Evolutionary conservation across 2,888 invertebrate genomes (phyloP).

Genomic region (Ectobius pallidus): DNA sequence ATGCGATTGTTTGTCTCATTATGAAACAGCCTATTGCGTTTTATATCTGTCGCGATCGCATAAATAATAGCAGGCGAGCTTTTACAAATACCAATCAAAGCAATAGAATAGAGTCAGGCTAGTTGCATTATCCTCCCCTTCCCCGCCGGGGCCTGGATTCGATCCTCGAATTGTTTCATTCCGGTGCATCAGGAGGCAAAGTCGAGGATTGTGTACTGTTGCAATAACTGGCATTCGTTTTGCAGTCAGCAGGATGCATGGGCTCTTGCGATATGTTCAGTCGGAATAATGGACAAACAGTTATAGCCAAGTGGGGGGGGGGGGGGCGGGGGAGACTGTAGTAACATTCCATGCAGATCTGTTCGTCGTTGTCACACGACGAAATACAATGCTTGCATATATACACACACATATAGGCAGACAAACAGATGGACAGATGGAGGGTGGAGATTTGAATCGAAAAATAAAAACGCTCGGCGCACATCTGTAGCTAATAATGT

Average conservation of each 20-base stretch:
- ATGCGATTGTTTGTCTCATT: neutral
- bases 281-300: conserved; percentile 25
- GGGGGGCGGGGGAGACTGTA: neutral
- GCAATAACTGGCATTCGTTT: neutral
- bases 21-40: conserved; percentile 8
- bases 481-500: conserved; percentile 5
- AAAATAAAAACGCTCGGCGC: conserved; percentile 13
- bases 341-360: conserved; percentile 18
- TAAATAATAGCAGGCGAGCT: conserved; percentile 15
- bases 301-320: conserved; percentile 1
- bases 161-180: conserved; percentile 27
- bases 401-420: neutral
- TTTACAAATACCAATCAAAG: conserved; percentile 23
- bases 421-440: neutral
- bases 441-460: neutral
- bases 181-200: conserved; percentile 3
- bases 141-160: conserved; percentile 4
- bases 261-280: conserved; percentile 25
- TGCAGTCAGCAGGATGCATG: neutral
- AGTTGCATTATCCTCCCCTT: conserved; percentile 20
- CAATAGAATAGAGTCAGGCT: conserved; percentile 3
- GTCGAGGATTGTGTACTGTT: conserved; percentile 9
- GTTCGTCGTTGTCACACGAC: conserved; percentile 9
- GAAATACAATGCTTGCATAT: conserved; percentile 6
- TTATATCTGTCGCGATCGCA: conserved; percentile 16